Base-by-base conservation (phyloP, 2,888 invertebrate species). In the Phaonia tiefii region DNA sequence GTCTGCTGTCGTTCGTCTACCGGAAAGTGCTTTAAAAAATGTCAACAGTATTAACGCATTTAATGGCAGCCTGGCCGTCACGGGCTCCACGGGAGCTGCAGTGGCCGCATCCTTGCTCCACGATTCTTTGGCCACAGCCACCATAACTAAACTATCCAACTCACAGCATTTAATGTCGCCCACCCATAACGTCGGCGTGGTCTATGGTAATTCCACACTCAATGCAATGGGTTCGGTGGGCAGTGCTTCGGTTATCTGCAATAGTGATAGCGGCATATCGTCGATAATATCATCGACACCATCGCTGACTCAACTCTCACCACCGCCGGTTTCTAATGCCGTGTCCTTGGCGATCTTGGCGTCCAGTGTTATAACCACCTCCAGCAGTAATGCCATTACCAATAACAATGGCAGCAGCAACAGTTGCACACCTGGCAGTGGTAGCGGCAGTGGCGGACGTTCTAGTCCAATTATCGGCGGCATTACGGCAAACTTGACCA, bases 251-350 rank as follows among this genome's bases (percentile, higher is more conserved):
- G 80, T 82, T 31, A 84, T 84, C 71, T 87, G 88, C 76, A 88
- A 83, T 75, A 84, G 82, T 75, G 89, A 89, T 82, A 89, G 89
- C 83, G 89, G 89, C 84, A 89, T 89, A 76, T 89, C 89, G 22
- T 84, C 85, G 72, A 80, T 85, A 42, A 83, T 84, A 46, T 85
- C 85, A 26, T 85, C 85, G 60, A 84, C 85, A 3, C 85, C 85
- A 2, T 87, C 89, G 8, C 78, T 89, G 56, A 86, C 86, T 51
- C 89, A 89, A 84, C 86, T 89, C 51, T 89, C 88, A 79, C 89
- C 88, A 44, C 89, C 88, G 71, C 82, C 83, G 70, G 79, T 75
- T 66, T 71, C 75, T 4, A 84, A 81, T 77, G 76, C 80, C 2
- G 75, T 76, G 15, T 80, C 80, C 10, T 22, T 82, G 44, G 74